phyloP scores from a whole-genome alignment of 1,140 invertebrate species.

The Thalassaphorura encarpata region DNA sequence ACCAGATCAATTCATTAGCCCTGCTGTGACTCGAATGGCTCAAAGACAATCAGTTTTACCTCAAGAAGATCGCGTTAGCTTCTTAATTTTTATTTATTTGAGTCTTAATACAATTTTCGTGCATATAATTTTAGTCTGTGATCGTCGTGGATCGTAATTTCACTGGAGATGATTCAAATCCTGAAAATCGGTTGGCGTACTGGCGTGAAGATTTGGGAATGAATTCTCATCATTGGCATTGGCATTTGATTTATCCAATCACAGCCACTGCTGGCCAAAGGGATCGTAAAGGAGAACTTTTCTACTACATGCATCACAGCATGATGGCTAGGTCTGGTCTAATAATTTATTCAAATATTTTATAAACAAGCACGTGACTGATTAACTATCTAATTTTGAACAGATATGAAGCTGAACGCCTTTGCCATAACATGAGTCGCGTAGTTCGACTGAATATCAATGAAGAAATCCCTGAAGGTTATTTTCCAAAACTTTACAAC shows the following conservation, averaged over 20 bases:
- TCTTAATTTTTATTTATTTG: not conserved
- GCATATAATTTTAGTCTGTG: conserved; percentile 2
- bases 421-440: conserved; percentile 31
- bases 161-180: conserved; percentile 10
- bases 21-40: conserved; percentile 2
- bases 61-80: not conserved
- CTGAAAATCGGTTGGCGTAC: conserved; percentile 19
- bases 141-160: not conserved
- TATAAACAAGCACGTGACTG: too few species aligned
- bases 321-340: conserved; percentile 40
- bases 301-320: conserved; percentile 64
- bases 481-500: conserved; percentile 32
- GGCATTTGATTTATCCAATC: conserved; percentile 66
- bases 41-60: conserved; percentile 12
- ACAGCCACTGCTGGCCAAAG: conserved; percentile 43
- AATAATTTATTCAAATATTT: not conserved
- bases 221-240: conserved; percentile 66
- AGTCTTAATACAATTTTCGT: not conserved
- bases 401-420: conserved; percentile 36
- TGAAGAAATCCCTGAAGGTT: conserved; percentile 28
- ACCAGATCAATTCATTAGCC: conserved; percentile 27
- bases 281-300: conserved; percentile 59
- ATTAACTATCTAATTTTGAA: too few species aligned
- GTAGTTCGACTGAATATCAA: conserved; percentile 18
- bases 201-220: conserved; percentile 26